These are phyloP conservation scores for Mastacembelus armatus DNA, from an alignment of 2,797 vertebrate species.

Conservation along the genomic window DNA sequence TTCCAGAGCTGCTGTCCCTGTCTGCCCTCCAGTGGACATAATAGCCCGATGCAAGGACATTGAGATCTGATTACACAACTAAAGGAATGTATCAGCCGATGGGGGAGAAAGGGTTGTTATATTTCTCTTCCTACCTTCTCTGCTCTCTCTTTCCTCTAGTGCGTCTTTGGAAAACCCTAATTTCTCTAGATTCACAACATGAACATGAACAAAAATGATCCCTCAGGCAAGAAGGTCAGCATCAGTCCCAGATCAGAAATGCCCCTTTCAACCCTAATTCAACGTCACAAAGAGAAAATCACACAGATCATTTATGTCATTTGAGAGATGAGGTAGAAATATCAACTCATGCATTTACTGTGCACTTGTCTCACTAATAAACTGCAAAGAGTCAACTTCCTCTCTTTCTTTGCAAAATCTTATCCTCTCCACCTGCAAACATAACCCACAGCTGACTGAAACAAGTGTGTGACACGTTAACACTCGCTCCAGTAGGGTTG, in stretches of 20 bases:
- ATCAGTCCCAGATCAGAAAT: not conserved
- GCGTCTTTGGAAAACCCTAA: not conserved
- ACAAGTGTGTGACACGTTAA: slow-evolving; percentile 26
- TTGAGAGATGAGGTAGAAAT: not conserved
- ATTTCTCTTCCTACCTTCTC: too few species aligned
- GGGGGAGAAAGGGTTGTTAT: too few species aligned
- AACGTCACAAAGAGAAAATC: too few species aligned
- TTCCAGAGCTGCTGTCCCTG: slow-evolving; percentile 47
- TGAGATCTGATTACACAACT: not conserved
- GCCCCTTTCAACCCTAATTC: too few species aligned
- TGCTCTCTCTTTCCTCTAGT: too few species aligned
- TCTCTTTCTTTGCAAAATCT: not conserved
- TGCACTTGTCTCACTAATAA: not conserved
- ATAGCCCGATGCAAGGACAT: slow-evolving; percentile 28
- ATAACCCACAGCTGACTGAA: slow-evolving; percentile 10
- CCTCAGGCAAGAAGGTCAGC: not conserved
- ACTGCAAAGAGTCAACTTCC: too few species aligned
- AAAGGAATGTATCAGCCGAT: not conserved
- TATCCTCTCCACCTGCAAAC: slow-evolving; percentile 32
- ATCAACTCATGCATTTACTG: not conserved
- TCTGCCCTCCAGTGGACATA: slow-evolving; percentile 75
- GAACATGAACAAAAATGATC: not conserved
- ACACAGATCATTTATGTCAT: not conserved
- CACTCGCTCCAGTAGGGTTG: slow-evolving; percentile 9
- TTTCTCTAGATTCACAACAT: not conserved